Percentiles rank a stretch among this genome's conserved stretches.
Evolutionary conservation across 2,888 invertebrate genomes (phyloP).

Genomic region (Morinoia aosen): DNA sequence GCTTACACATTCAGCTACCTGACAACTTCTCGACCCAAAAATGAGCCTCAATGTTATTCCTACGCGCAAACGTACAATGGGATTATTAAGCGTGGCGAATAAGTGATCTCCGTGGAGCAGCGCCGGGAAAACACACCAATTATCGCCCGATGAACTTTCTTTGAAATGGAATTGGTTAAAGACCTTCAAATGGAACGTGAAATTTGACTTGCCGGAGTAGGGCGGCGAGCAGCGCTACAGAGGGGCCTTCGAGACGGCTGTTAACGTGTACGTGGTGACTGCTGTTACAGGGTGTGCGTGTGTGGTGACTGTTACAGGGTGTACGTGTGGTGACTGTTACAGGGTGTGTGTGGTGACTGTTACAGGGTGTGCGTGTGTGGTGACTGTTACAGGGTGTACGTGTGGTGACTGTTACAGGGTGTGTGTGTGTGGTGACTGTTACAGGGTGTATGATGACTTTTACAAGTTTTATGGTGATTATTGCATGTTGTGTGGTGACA

Average conservation of each 20-base stretch:
- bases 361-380: background rate
- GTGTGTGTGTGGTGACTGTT: background rate
- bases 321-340: background rate
- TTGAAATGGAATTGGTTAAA: constrained; percentile 54
- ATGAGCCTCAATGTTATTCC: background rate
- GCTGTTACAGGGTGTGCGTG: background rate
- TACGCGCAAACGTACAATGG: background rate
- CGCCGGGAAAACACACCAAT: constrained; percentile 48
- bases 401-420: background rate
- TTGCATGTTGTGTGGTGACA: background rate
- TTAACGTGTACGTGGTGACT: background rate
- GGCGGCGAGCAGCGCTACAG: background rate
- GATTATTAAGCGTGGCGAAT: background rate
- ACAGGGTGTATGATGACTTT: background rate
- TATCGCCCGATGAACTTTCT: constrained; percentile 54
- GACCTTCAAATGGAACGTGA: constrained; percentile 56
- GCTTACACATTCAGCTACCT: background rate
- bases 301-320: background rate
- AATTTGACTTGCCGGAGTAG: constrained; percentile 48
- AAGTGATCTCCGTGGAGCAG: background rate
- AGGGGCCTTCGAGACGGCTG: background rate
- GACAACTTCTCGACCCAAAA: background rate
- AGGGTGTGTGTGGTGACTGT: background rate
- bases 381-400: background rate
- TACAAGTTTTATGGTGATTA: background rate